Base-by-base conservation (phyloP, 2,113 vertebrate genomes). In the Burhinus bistriatus region DNA sequence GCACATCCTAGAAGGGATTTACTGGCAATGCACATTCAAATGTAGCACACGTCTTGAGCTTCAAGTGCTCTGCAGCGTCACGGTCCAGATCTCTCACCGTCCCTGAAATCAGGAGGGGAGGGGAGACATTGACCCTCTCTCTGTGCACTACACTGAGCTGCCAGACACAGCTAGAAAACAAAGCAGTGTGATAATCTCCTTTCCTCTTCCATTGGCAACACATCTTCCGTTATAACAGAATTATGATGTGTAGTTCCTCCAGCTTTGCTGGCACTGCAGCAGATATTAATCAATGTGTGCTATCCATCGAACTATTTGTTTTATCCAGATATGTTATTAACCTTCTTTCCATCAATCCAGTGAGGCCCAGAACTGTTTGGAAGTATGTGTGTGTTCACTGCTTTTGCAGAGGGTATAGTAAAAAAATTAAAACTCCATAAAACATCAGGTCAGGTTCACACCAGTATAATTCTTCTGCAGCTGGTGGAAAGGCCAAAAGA, bases 321-420 rank as follows among this genome's bases (percentile, higher is more conserved):
- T 97, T 96, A 78, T 78, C 55, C 90, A 84, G 68, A 59, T 92
- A 82, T 61, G 86, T 61, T 95, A 94, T 96, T 96, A 97, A 95
- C 88, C 81, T 87, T 66, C 70, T 94, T 97, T 97, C 75, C 71
- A 76, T 94, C 90, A 96, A 72, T 77, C 44, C 82, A 65, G 27
- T 9, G 57, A 75, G 70, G 45, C 55, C 64, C 73, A 92, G 69
- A 77, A 40, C 36, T 76, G 58, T 94, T 89, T 76, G 89, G 83
- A 95, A 65, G 54, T 34, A 51, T 23, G 52, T 79, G 61, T 70
- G 71, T 71, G 32, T 40, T 91, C 75, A 26, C 71, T 49, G 75
- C 87, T 90, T 90, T 83, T 86, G 85, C 75, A 88, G 49, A 86
- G 49, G 47, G 11, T 79, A 57, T 32, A 95, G 49, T 75, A 68